Base-by-base conservation (phyloP, 2,113 vertebrate genomes). In the Triplophysa dalaica region DNA sequence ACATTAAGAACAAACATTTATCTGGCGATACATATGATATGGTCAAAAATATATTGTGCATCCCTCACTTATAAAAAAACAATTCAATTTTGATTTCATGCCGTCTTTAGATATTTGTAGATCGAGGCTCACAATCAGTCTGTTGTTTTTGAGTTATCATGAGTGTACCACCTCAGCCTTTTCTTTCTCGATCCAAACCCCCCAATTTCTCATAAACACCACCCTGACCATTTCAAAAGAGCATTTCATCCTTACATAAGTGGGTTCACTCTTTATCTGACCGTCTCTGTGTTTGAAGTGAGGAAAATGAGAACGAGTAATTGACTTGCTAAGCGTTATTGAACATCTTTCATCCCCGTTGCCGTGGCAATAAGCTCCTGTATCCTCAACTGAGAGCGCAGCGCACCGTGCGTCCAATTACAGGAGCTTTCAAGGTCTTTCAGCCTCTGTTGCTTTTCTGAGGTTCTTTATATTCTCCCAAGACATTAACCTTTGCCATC, bases 301-400 rank as follows among this genome's bases (percentile, higher is more conserved):
- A 68, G 72, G 48, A 72, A 60, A 80, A 75, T 33, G 77, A 77
- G 41, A 63, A 56, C 4, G 33, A 22, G 45, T 26, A 66, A 82
- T 76, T 82, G 82, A 84, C 70, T 83, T 81, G 70, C 62, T 78
- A 73, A 84, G 67, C 73, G 77, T 70, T 26, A 58, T 58, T 63
- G 33, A 73, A 33, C 21, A 79, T 86, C 79, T 68, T 84, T 85
- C 72, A 84, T 73, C 63, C 38, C 14, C 22, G 81, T 86, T 82
- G 81, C 85, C 67, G 77, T 82, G 87, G 83, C 67, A 81, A 85
- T 87, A 84, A 85, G 78, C 70, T 77, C 21, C 68, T 62, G 81
- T 77, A 82, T 83, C 67, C 50, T 56, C 10, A 4, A 58, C 60
- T 48, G 62, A 54, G 68, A 68, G 58, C 24, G n/a, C 33, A 41